These are phyloP conservation scores for Lasiommata megera DNA, from an alignment of 2,888 invertebrate species.

Conservation along the genomic window DNA sequence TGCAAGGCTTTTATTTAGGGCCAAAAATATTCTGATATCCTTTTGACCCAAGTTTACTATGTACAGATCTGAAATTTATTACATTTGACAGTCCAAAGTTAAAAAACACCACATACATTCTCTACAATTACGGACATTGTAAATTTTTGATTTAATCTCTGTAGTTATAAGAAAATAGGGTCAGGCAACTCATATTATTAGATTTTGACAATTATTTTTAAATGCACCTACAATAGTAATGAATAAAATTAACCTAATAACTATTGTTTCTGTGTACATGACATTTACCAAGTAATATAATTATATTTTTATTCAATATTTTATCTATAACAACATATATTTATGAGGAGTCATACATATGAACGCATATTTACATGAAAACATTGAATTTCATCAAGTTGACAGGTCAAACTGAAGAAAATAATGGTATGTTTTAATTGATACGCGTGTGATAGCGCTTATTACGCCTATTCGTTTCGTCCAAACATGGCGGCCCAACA, in stretches of 20 bases:
- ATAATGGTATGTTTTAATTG: conserved; percentile 10
- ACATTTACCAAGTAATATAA: neutral
- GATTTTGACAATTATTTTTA: too few relatives aligned
- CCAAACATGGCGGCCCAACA: conserved; percentile 82
- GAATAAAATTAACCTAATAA: neutral
- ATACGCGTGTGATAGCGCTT: conserved; percentile 36
- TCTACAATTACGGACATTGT: too few relatives aligned
- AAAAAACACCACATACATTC: too few relatives aligned
- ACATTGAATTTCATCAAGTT: conserved; percentile 5
- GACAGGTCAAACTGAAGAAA: conserved; percentile 3
- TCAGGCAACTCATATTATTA: too few relatives aligned
- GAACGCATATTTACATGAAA: neutral
- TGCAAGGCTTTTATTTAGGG: too few relatives aligned
- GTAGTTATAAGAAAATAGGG: too few relatives aligned
- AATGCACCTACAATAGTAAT: neutral
- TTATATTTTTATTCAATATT: neutral
- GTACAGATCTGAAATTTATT: too few relatives aligned
- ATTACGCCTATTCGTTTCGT: conserved; percentile 78
- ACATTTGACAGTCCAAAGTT: too few relatives aligned
- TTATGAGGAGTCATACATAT: neutral
- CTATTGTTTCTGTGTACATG: neutral
- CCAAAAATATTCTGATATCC: too few relatives aligned
- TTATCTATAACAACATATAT: neutral
- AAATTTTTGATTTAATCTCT: too few relatives aligned
- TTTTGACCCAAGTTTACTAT: too few relatives aligned